Evolutionary conservation across 1,140 invertebrate species (phyloP).

Genomic region (Chymomyza costata): DNA sequence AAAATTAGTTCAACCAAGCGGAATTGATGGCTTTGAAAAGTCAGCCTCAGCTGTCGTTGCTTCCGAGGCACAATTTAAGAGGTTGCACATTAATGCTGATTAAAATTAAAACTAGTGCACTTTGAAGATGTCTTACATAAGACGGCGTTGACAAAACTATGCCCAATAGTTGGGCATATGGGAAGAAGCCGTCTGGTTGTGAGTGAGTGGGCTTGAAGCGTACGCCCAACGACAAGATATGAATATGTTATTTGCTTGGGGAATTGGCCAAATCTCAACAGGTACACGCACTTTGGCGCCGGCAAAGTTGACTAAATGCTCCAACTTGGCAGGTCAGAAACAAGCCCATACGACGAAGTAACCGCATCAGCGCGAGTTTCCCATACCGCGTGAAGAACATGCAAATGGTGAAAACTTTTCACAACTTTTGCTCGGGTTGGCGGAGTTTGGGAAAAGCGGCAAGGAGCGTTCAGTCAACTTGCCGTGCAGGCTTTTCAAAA

Average conservation of each 20-base stretch:
- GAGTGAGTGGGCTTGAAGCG: background rate
- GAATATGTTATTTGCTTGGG: constrained; percentile 70
- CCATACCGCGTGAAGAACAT: background rate
- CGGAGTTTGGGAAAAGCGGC: background rate
- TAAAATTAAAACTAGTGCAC: constrained; percentile 50
- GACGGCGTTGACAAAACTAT: constrained; percentile 20
- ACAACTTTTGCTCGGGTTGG: constrained; percentile 8
- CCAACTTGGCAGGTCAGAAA: background rate
- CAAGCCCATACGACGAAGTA: constrained; percentile 13
- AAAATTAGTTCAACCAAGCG: constrained; percentile 43
- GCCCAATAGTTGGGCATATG: no score
- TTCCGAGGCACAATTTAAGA: background rate
- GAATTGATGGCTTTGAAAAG: constrained; percentile 18
- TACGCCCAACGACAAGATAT: constrained; percentile 47
- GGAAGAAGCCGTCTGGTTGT: background rate
- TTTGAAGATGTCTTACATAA: constrained; percentile 21
- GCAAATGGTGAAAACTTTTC: constrained; percentile 46
- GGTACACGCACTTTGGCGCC: constrained; percentile 63
- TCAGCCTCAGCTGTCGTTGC: background rate
- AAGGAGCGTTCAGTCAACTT: constrained; percentile 15
- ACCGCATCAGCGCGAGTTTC: background rate
- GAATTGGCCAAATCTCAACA: constrained; percentile 67
- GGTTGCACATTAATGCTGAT: constrained; percentile 41
- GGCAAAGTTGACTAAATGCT: constrained; percentile 2
- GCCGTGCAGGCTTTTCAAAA: constrained; percentile 33